Conservation (phyloP, 2,888 invertebrate species). For the Limnephilus auricula region DNA sequence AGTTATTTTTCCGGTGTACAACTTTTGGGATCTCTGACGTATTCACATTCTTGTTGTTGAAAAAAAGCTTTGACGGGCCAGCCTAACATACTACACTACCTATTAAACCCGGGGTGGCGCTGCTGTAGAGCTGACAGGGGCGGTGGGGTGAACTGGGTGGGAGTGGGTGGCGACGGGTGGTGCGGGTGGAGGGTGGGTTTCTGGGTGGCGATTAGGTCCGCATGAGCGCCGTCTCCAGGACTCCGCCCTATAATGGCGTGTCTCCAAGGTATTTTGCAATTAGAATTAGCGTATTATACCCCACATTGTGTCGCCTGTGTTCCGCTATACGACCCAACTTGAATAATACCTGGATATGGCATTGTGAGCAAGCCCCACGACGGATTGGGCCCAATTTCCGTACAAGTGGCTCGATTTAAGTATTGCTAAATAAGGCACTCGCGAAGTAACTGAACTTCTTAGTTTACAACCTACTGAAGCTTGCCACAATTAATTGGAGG, state of each 20-base stretch:
- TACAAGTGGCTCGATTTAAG: slow-evolving; percentile 28
- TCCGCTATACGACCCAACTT: slow-evolving; percentile 42
- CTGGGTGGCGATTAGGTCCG: slow-evolving; percentile 56
- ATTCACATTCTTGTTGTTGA: not conserved
- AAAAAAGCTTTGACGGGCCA: not conserved
- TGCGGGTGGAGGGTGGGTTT: slow-evolving; percentile 28
- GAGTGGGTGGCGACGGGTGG: not conserved
- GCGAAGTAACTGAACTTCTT: not conserved
- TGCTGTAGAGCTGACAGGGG: slow-evolving; percentile 16
- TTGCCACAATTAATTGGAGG: not conserved
- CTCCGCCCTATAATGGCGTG: slow-evolving; percentile 61
- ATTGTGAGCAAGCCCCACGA: not conserved
- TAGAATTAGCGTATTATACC: slow-evolving; percentile 58
- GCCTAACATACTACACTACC: not conserved
- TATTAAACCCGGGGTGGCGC: not conserved
- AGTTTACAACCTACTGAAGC: not conserved
- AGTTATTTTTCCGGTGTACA: not conserved
- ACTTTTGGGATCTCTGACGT: not conserved
- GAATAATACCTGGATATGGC: slow-evolving; percentile 20
- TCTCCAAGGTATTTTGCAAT: slow-evolving; percentile 63
- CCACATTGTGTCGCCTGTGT: slow-evolving; percentile 46
- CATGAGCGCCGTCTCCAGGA: slow-evolving; percentile 70
- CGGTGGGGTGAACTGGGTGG: not conserved
- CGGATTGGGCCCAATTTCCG: slow-evolving; percentile 8
- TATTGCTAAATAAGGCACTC: not conserved